Percentiles rank a stretch among this genome's conserved stretches.
phyloP scores from a whole-genome alignment of 2,888 invertebrate genomes.

The Lapara coniferarum region DNA sequence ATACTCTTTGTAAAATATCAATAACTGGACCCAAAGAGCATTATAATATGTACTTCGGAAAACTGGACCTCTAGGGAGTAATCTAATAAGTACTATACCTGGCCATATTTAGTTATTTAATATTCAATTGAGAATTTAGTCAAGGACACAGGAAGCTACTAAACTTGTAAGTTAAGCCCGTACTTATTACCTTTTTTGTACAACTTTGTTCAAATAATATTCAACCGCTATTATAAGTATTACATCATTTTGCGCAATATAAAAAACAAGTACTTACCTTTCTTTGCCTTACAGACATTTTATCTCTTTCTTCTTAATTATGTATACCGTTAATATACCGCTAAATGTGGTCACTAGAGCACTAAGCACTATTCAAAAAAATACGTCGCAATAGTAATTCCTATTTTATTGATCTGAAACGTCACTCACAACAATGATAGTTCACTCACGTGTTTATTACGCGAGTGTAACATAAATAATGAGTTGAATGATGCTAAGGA shows the following conservation, averaged over 20 bases:
- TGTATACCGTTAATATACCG: no score
- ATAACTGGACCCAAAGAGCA: no score
- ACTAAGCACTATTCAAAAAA: background rate
- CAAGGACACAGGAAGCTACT: no score
- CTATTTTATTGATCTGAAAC: background rate
- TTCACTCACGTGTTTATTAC: slow-evolving; percentile 12
- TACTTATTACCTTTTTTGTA: background rate
- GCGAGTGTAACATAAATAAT: slow-evolving; percentile 3
- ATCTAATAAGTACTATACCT: no score
- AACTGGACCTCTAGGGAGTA: no score
- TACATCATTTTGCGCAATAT: background rate
- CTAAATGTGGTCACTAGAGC: slow-evolving; percentile 10
- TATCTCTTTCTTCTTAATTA: slow-evolving; percentile 25
- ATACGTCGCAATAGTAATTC: background rate
- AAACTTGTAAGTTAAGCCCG: no score
- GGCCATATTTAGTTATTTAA: no score
- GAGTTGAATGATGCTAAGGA: background rate
- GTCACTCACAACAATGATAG: slow-evolving; percentile 8
- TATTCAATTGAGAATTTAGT: no score
- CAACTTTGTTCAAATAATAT: background rate
- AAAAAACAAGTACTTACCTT: slow-evolving; percentile 51
- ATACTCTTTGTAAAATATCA: no score
- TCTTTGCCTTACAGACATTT: slow-evolving; percentile 65
- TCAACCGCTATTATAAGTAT: background rate
- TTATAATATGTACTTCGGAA: no score